Evolutionary conservation across 2,113 vertebrate species (phyloP).

Genomic region (Laticauda laticaudata): DNA sequence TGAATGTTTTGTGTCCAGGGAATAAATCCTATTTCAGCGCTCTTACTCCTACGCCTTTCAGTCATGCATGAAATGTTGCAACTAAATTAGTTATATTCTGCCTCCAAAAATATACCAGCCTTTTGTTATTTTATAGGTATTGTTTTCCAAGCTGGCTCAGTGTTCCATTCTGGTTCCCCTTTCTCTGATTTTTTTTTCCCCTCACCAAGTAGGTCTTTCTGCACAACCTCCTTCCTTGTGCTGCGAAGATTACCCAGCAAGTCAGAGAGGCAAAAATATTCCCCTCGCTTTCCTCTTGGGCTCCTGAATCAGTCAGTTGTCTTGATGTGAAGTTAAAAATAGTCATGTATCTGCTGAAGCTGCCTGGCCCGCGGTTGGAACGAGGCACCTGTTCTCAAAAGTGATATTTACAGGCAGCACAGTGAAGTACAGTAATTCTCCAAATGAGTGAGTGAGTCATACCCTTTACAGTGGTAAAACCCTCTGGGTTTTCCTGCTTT

Average conservation of each 20-base stretch:
- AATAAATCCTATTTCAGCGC: constrained; percentile 16
- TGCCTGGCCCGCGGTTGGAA: rapidly evolving
- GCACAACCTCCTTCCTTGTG: background rate
- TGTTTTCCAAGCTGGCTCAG: constrained; percentile 5
- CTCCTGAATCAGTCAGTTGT: background rate
- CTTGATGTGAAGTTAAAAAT: background rate
- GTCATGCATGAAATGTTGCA: background rate
- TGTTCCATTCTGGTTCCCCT: background rate
- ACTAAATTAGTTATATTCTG: constrained; percentile 38
- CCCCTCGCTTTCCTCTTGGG: background rate
- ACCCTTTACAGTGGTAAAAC: rapidly evolving
- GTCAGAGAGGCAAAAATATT: constrained; percentile 19
- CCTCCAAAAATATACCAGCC: background rate
- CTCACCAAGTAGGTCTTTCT: background rate
- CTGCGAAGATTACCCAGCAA: background rate
- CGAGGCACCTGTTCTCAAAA: background rate
- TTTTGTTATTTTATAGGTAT: background rate
- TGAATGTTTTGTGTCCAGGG: background rate
- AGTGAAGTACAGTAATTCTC: background rate
- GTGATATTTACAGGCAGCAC: background rate
- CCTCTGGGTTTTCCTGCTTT: background rate
- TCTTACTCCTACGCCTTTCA: constrained; percentile 23
- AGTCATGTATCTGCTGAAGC: background rate
- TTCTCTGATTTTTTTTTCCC: background rate
- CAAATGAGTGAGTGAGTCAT: background rate